Evolutionary conservation across 2,797 vertebrate genomes (phyloP).

Genomic region (Sitta carolinensis): DNA sequence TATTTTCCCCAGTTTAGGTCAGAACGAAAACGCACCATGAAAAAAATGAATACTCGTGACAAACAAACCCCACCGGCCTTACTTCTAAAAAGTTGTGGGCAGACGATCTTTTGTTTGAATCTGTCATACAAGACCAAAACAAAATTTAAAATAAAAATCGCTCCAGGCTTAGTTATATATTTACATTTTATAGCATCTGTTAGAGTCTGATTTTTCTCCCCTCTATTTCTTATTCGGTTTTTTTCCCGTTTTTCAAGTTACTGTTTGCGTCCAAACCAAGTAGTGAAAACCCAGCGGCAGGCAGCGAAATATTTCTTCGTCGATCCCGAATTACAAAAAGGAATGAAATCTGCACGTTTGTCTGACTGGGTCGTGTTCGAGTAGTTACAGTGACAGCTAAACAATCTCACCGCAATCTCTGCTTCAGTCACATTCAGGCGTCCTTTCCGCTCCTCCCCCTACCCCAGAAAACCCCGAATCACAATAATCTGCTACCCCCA

Average conservation of each 20-base stretch:
- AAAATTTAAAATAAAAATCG: background rate
- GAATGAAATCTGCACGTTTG: slow-evolving; percentile 20
- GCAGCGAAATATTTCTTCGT: slow-evolving; percentile 11
- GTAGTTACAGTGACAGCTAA: slow-evolving; percentile 54
- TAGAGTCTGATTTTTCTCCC: rapidly evolving
- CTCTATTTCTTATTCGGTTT: background rate
- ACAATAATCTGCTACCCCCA: background rate
- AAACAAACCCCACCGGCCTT: background rate
- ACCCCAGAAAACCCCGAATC: slow-evolving; percentile 32
- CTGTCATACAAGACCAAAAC: background rate
- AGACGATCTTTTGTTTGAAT: background rate
- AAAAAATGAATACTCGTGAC: background rate
- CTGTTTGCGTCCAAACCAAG: background rate
- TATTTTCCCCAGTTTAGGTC: background rate
- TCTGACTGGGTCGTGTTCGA: background rate
- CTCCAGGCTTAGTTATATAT: background rate
- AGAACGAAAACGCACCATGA: background rate
- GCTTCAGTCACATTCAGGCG: slow-evolving; percentile 35
- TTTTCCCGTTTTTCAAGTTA: background rate
- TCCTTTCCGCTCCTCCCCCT: slow-evolving; percentile 59
- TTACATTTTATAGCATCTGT: background rate
- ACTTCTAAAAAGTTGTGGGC: slow-evolving; percentile 39
- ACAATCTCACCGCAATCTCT: slow-evolving; percentile 54
- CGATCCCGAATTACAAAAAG: background rate
- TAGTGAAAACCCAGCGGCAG: slow-evolving; percentile 13